These are phyloP conservation scores for Ametastegia equiseti DNA, from an alignment of 2,888 invertebrate genomes.

Conservation along the genomic window DNA sequence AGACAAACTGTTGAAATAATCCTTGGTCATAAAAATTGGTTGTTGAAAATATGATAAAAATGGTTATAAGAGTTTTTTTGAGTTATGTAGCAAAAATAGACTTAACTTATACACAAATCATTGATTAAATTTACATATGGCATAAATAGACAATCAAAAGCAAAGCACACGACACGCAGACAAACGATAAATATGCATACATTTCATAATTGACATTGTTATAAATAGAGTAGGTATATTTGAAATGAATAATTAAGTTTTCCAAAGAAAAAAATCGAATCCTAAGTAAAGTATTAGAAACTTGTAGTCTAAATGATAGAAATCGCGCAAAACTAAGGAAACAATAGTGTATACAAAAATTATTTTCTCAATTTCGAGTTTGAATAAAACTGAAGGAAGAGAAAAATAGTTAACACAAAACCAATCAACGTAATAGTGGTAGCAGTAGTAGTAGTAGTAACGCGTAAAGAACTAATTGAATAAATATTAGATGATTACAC, in stretches of 20 bases:
- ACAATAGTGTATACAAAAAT: not conserved
- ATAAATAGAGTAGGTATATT: not conserved
- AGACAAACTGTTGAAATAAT: not conserved
- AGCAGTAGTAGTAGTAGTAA: too few species aligned
- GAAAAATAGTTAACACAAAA: too few species aligned
- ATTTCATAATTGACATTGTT: not conserved
- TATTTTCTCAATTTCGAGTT: not conserved
- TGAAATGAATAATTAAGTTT: not conserved
- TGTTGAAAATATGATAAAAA: too few species aligned
- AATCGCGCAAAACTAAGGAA: not conserved
- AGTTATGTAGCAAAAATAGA: constrained; percentile 28
- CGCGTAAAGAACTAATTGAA: not conserved
- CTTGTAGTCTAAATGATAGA: not conserved
- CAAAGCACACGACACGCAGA: constrained; percentile 22
- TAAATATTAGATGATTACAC: not conserved
- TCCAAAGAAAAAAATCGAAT: not conserved
- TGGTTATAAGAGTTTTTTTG: not conserved
- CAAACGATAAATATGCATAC: constrained; percentile 2
- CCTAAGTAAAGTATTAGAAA: not conserved
- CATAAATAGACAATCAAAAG: constrained; percentile 13
- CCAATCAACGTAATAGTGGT: too few species aligned
- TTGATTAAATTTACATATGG: not conserved
- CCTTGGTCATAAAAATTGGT: not conserved
- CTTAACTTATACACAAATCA: not conserved
- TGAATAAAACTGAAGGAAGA: not conserved